Conservation (phyloP, 2,113 vertebrate species). For the Sphaerodactylus townsendi region DNA sequence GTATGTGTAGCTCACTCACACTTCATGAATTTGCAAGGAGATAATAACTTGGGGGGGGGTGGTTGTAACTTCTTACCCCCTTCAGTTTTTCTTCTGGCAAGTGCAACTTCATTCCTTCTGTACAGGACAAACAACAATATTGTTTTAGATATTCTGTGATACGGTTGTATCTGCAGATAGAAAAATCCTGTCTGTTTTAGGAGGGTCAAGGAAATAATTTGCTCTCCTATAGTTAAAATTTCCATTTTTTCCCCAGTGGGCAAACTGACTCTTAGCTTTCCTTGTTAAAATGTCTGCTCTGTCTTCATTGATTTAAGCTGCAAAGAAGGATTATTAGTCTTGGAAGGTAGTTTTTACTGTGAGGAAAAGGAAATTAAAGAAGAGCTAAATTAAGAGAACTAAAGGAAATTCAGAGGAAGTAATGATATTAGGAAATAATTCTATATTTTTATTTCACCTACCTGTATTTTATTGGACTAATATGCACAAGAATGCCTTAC, state of each 20-base stretch:
- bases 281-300: no score
- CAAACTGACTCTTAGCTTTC: not conserved
- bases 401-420: not conserved
- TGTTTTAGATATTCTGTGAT: not conserved
- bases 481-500: no score
- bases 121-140: not conserved
- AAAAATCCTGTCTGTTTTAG: not conserved
- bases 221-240: not conserved
- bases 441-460: no score
- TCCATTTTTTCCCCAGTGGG: not conserved
- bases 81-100: not conserved
- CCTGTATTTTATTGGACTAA: no score
- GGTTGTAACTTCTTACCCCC: not conserved
- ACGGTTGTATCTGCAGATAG: not conserved
- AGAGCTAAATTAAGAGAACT: no score
- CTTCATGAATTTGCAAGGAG: not conserved
- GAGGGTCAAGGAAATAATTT: not conserved
- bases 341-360: slow-evolving; percentile 51
- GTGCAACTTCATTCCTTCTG: not conserved
- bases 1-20: not conserved
- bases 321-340: slow-evolving; percentile 41
- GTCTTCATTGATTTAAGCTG: not conserved
- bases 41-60: no score
- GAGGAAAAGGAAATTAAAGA: slow-evolving; percentile 9
- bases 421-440: no score